A percentile compares a stretch with the other conserved stretches of the same genome.
These are phyloP conservation scores for Lasaia peninsularis DNA, from an alignment of 1,140 invertebrate genomes.

Conservation along the genomic window DNA sequence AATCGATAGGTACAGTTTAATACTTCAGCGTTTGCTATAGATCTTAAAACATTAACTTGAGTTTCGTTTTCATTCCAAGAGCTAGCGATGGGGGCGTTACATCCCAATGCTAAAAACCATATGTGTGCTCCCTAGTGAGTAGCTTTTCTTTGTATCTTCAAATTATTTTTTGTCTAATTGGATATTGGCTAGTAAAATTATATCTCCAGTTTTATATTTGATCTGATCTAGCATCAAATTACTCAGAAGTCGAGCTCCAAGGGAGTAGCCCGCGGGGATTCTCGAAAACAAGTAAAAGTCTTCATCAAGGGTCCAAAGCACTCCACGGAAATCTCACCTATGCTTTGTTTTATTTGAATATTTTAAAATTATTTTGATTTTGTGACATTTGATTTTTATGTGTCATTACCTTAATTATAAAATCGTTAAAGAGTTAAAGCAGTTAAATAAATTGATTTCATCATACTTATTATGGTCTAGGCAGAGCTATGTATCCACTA, in stretches of 20 bases:
- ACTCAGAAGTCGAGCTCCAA: slow-evolving; percentile 6
- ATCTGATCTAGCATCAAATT: neutral
- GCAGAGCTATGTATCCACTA: too few relatives aligned
- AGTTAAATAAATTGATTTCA: too few relatives aligned
- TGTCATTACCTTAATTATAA: neutral
- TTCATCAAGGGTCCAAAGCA: slow-evolving; percentile 2
- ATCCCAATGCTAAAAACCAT: too few relatives aligned
- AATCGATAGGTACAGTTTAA: too few relatives aligned
- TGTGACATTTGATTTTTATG: neutral
- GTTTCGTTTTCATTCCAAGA: too few relatives aligned
- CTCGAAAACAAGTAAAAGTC: slow-evolving; percentile 13
- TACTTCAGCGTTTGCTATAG: too few relatives aligned
- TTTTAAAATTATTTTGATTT: neutral
- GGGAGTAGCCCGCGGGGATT: slow-evolving; percentile 10
- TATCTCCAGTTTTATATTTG: neutral
- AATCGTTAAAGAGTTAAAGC: too few relatives aligned
- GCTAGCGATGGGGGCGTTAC: too few relatives aligned
- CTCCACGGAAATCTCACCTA: neutral
- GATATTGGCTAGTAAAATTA: neutral
- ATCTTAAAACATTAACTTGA: too few relatives aligned
- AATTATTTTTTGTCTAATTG: neutral
- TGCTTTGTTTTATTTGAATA: slow-evolving; percentile 3
- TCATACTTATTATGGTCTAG: too few relatives aligned
- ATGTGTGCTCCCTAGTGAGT: neutral
- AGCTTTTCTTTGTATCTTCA: neutral